Evolutionary conservation across 1,140 invertebrate species (phyloP).

Genomic region (Bemisia tabaci): DNA sequence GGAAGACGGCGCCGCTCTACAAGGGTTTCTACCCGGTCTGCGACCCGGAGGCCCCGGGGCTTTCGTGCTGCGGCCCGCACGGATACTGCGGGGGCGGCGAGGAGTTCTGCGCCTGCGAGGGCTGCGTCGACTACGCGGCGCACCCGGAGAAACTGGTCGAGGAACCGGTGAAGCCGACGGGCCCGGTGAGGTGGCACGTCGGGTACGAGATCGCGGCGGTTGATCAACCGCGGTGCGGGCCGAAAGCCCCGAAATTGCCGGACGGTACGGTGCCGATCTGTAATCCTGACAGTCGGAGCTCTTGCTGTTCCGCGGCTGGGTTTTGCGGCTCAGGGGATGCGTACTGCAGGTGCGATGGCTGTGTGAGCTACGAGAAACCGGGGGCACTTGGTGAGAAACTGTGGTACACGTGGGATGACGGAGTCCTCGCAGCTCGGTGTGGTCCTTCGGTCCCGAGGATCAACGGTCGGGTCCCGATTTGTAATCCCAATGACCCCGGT

Average conservation of each 20-base stretch:
- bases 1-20: constrained; percentile 16
- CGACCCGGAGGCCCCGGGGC: constrained; percentile 19
- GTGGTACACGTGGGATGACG: too few relatives aligned
- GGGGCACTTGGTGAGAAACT: too few relatives aligned
- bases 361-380: too few relatives aligned
- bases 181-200: constrained; percentile 16
- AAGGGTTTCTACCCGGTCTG: constrained; percentile 20
- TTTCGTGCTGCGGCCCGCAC: constrained; percentile 16
- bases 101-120: constrained; percentile 16
- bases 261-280: constrained; percentile 9
- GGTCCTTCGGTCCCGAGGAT: constrained; percentile 14
- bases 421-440: constrained; percentile 10
- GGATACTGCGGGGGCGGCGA: constrained; percentile 18
- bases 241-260: constrained; percentile 12
- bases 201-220: constrained; percentile 12
- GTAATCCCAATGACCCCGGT: constrained; percentile 18
- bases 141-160: constrained; percentile 15
- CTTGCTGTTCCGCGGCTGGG: constrained; percentile 11
- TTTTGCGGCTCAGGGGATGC: constrained; percentile 12
- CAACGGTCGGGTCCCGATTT: constrained; percentile 15
- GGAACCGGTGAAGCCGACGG: constrained; percentile 16
- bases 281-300: constrained; percentile 10
- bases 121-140: constrained; percentile 15
- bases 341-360: constrained; percentile 13
- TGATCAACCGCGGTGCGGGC: constrained; percentile 14